Conservation (phyloP, 2,113 vertebrate genomes). For the Pagrus major region DNA sequence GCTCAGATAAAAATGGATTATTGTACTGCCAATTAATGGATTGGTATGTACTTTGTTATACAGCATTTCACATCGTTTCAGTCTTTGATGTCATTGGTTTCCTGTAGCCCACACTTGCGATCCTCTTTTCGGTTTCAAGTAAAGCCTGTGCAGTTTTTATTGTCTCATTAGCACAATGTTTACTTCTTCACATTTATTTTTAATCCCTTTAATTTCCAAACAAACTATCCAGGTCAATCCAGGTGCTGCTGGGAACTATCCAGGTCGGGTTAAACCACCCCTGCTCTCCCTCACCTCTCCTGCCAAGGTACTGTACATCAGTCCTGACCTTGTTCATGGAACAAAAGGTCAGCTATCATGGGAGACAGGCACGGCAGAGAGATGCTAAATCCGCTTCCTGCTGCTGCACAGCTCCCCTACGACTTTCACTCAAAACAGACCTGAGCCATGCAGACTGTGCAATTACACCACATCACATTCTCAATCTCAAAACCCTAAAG, state of each 20-base stretch:
- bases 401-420: constrained; percentile 14
- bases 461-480: not conserved
- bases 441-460: not conserved
- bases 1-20: not conserved
- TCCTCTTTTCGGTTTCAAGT: not conserved
- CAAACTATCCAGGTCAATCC: not conserved
- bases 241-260: not conserved
- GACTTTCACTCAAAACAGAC: constrained; percentile 4
- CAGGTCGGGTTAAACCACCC: not conserved
- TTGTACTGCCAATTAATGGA: not conserved
- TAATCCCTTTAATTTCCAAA: not conserved
- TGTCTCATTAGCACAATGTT: not conserved
- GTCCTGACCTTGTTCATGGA: constrained; percentile 13
- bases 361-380: constrained; percentile 30
- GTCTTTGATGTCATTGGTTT: not conserved
- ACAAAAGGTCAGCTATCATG: constrained; percentile 42
- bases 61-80: not conserved
- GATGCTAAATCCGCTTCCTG: constrained; percentile 21
- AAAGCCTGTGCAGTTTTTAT: not conserved
- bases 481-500: not conserved
- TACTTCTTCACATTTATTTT: not conserved
- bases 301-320: constrained; percentile 25
- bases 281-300: not conserved
- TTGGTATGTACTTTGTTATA: not conserved
- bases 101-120: not conserved